phyloP scores from a whole-genome alignment of 2,888 invertebrate species.

The Arenicola marina region DNA sequence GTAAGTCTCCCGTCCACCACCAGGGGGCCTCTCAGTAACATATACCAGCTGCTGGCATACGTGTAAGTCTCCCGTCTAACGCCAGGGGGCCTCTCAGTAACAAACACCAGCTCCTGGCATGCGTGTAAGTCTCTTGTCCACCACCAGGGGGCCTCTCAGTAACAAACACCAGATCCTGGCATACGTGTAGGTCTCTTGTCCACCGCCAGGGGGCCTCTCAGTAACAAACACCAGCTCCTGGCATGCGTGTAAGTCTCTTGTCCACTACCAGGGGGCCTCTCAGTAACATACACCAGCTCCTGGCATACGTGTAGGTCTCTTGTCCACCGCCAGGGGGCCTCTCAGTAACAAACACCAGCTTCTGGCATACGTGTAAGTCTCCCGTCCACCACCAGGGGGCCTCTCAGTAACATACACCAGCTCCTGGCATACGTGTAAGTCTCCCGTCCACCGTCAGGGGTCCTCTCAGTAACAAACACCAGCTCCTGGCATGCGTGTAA shows the following conservation, averaged over 20 bases:
- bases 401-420: constrained; percentile 78
- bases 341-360: constrained; percentile 79
- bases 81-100: constrained; percentile 64
- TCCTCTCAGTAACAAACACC: constrained; percentile 75
- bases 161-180: constrained; percentile 83
- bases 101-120: constrained; percentile 85
- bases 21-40: constrained; percentile 66
- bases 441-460: constrained; percentile 1
- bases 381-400: constrained; percentile 1
- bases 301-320: no score
- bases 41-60: no score
- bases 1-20: background rate
- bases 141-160: constrained; percentile 61
- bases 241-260: no score
- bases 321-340: background rate
- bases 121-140: no score
- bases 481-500: no score
- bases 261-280: constrained; percentile 4
- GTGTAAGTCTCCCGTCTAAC: no score
- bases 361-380: no score
- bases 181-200: no score
- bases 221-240: constrained; percentile 83
- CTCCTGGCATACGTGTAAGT: no score
- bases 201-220: constrained; percentile 50
- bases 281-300: constrained; percentile 82